These are phyloP conservation scores for Nematolebias whitei DNA, from an alignment of 2,113 vertebrate species.

Conservation along the genomic window DNA sequence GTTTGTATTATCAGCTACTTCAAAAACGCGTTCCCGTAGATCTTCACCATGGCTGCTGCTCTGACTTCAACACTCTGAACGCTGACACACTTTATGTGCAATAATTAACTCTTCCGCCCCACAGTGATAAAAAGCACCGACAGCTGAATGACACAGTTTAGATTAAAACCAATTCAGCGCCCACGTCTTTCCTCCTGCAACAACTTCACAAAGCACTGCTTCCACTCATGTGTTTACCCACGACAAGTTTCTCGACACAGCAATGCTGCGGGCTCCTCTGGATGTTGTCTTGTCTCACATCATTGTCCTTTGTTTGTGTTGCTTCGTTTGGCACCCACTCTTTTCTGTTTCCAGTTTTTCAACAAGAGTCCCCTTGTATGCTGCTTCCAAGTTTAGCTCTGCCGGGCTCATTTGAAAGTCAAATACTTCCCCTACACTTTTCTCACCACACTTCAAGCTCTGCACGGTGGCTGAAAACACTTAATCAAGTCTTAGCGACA, in stretches of 20 bases:
- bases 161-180: constrained; percentile 15
- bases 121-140: constrained; percentile 33
- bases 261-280: background rate
- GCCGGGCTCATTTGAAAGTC: constrained; percentile 74
- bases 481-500: constrained; percentile 65
- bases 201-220: constrained; percentile 9
- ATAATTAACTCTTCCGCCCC: constrained; percentile 24
- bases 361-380: constrained; percentile 52
- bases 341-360: constrained; percentile 35
- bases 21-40: background rate
- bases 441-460: constrained; percentile 52
- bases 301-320: constrained; percentile 47
- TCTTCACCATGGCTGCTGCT: background rate
- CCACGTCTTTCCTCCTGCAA: background rate
- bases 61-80: constrained; percentile 1
- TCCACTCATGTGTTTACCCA: constrained; percentile 26
- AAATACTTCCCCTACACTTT: constrained; percentile 66
- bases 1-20: constrained; percentile 7
- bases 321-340: constrained; percentile 34
- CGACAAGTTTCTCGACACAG: constrained; percentile 32
- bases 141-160: constrained; percentile 32
- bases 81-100: constrained; percentile 30
- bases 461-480: constrained; percentile 54
- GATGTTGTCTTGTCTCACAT: constrained; percentile 31
- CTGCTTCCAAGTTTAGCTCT: constrained; percentile 66